Base-by-base conservation (phyloP, 2,888 invertebrate species). In the Torymus tubicola region DNA sequence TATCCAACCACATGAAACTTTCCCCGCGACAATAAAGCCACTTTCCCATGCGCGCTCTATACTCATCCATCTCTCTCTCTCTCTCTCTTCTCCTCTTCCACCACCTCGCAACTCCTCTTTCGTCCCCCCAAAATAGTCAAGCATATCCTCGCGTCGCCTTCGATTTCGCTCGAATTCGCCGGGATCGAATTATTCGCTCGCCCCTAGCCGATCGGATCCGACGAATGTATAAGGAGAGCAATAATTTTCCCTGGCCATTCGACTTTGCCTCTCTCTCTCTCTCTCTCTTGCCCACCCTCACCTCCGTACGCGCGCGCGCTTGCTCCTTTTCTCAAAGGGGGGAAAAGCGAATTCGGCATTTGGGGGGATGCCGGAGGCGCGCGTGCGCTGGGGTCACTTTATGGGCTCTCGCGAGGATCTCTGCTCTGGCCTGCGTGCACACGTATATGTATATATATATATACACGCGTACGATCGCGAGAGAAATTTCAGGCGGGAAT, bases 141-240 rank as follows among this genome's bases (percentile, higher is more conserved):
- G 42, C 21, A 72, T 14, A 77, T 70, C 53, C 69, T 71, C 55
- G 55, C 71, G 79, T 81, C 81, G 75, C 24, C 76, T 81, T 81
- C 78, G 79, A 81, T 81, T 81, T 79, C 75, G 72, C 64, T 70
- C 70, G 74, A 78, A 64, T 74, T 74, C 74, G 81, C 63, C 58
- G 78, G 52, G 81, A 82, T 85, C 84, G 84, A 88, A 86, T 89
- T 89, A 89, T 89, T 89, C 87, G 86, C 42, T 81, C 72, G 83
- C 70, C 81, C 84, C 84, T 84, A 42, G 42, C 85, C 86, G 85
- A 86, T 85, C 84, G 83, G 83, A 82, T 82, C 77, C 84, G 84
- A 87, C 88, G 89, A 89, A 90, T 89, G 85, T 89, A 88, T 88
- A 89, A 90, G 88, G 84, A 87, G 87, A 88, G 89, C 87, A 88